A percentile compares a stretch with the other conserved stretches of the same genome.
phyloP scores from a whole-genome alignment of 2,888 invertebrate genomes.

The Carabus problematicus region DNA sequence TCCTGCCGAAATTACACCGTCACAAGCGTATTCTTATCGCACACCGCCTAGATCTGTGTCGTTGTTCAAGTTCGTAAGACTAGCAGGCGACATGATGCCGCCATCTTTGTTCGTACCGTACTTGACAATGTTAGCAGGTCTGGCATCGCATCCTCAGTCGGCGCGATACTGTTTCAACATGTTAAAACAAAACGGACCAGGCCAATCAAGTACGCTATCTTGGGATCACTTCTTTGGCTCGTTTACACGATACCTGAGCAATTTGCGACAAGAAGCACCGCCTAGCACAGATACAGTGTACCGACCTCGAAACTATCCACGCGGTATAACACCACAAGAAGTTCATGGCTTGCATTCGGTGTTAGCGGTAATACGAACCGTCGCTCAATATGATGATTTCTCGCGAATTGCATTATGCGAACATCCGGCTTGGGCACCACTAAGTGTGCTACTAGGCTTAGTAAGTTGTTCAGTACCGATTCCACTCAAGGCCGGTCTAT shows the following conservation, averaged over 20 bases:
- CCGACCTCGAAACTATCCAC: constrained; percentile 61
- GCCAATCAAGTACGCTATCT: constrained; percentile 66
- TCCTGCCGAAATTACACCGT: constrained; percentile 62
- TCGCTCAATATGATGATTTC: constrained; percentile 81
- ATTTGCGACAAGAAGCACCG: constrained; percentile 72
- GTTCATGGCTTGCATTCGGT: constrained; percentile 87
- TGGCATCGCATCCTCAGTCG: constrained; percentile 78
- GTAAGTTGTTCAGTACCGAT: constrained; percentile 88
- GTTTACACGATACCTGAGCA: constrained; percentile 75
- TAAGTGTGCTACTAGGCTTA: constrained; percentile 80
- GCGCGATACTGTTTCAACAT: constrained; percentile 81
- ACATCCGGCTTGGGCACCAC: constrained; percentile 86
- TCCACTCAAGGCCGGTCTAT: constrained; percentile 81
- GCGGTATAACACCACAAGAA: constrained; percentile 78
- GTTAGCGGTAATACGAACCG: constrained; percentile 75
- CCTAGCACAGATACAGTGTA: constrained; percentile 72
- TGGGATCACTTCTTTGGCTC: constrained; percentile 89
- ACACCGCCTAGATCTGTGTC: constrained; percentile 74
- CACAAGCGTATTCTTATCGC: constrained; percentile 56
- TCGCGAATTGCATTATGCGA: constrained; percentile 85
- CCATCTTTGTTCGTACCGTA: constrained; percentile 86
- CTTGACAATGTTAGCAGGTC: constrained; percentile 82
- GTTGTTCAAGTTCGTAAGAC: constrained; percentile 88
- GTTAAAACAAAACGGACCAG: constrained; percentile 71
- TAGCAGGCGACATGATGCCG: constrained; percentile 86